These are phyloP conservation scores for Oikopleura albicans DNA, from an alignment of 23 tunicate species.

Conservation along the genomic window DNA sequence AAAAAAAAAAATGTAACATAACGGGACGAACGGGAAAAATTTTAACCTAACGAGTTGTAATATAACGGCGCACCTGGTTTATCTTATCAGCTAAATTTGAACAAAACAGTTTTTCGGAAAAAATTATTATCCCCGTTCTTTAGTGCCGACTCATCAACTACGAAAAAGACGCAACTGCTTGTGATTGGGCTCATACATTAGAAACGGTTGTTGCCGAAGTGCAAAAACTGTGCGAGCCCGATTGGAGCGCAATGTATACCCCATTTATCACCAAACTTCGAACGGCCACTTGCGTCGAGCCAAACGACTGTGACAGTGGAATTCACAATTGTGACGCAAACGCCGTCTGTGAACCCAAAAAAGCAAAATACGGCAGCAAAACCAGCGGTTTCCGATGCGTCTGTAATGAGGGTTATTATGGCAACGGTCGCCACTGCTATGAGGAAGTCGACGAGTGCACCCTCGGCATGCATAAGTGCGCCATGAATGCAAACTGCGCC, in stretches of 20 bases:
- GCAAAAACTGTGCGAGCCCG: background rate
- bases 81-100: no score
- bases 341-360: background rate
- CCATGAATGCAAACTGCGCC: background rate
- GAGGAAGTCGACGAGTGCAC: background rate
- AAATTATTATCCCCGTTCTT: no score
- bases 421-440: background rate
- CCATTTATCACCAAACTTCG: background rate
- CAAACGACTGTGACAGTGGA: conserved; percentile 13
- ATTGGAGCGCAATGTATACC: background rate
- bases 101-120: no score
- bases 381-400: background rate
- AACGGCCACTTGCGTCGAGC: conserved; percentile 9
- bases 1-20: no score
- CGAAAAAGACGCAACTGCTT: conserved; percentile 8
- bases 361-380: background rate
- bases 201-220: background rate
- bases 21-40: no score
- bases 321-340: background rate
- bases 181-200: conserved; percentile 3
- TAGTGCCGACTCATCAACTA: background rate
- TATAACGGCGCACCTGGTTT: no score
- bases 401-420: background rate
- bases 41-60: no score
- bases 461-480: background rate